Base-by-base conservation (phyloP, 1,140 invertebrate genomes). In the Neotoxoptera formosana region DNA sequence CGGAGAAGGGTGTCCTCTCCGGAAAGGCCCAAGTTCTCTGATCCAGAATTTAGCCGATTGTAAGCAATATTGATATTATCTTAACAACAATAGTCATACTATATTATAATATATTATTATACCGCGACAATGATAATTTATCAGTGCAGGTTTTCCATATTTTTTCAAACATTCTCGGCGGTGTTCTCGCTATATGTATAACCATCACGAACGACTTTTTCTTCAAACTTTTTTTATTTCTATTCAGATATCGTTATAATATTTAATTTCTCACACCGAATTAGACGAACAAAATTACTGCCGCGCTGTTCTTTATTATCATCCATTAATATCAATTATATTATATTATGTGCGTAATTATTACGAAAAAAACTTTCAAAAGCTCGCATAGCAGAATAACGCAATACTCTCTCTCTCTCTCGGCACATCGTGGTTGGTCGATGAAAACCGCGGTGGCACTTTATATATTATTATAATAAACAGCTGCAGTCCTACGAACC, bases 301-400 rank as follows among this genome's bases (percentile, higher is more conserved):
- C 41, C 41, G 4, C 41, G 4, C 41, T 41, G 9, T 67, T 30
- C 60, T 67, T 67, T 67, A n/a, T 30, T 76, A 17, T 76, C 17
- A 17, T 76, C 17, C 11, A 76, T 76, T n/a, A 76, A 76, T 14
- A 76, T n/a, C 7, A 76, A n/a, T 76, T n/a, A n/a, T 76, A n/a
- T n/a, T n/a, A n/a, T n/a, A n/a, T n/a, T n/a, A n/a, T n/a, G n/a
- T 8, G 7, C 2, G 30, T 60, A 76, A 67, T n/a, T n/a, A 67
- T 67, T n/a, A 76, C n/a, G n/a, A 76, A 76, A n/a, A 76, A 76
- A 76, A 76, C 14, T 76, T 76, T 76, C n/a, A 76, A 76, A 76
- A 67, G 60, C 60, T n/a, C 30, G 30, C 30, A 25, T 4, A 41
- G 41, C 41, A 41, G 41, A 41, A 41, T 41, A 41, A 41, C 41